Percentiles rank a stretch among this genome's conserved stretches.
Conservation (phyloP, 2,113 vertebrate species). For the Labeo rohita region DNA sequence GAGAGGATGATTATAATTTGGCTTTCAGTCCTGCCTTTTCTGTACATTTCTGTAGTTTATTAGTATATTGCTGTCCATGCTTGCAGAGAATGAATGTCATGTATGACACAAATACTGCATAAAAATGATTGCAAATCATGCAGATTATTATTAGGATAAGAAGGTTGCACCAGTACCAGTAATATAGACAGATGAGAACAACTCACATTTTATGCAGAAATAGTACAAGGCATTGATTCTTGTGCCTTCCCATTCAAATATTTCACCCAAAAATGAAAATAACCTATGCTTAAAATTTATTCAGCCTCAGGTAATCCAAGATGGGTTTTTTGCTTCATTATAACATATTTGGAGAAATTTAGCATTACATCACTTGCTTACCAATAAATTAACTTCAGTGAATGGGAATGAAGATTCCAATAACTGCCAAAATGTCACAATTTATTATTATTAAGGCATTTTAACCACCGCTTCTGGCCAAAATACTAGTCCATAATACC, state of each 20-base stretch:
- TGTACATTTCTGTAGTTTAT: background rate
- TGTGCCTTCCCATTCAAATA: background rate
- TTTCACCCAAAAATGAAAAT: background rate
- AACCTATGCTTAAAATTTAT: background rate
- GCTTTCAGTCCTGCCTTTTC: background rate
- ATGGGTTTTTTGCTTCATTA: background rate
- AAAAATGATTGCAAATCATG: background rate
- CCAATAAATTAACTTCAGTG: too few relatives aligned
- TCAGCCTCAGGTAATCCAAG: background rate
- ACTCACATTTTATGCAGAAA: background rate
- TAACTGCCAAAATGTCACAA: too few relatives aligned
- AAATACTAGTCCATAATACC: too few relatives aligned
- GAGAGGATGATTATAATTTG: background rate
- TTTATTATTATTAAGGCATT: too few relatives aligned
- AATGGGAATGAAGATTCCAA: too few relatives aligned
- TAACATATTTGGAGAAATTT: too few relatives aligned
- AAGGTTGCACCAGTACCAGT: background rate
- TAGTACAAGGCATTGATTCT: background rate
- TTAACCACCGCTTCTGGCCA: too few relatives aligned
- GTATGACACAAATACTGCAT: background rate
- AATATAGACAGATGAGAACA: background rate
- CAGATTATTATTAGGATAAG: background rate
- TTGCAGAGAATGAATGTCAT: background rate
- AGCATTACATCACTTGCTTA: too few relatives aligned
- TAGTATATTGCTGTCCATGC: background rate